phyloP scores from a whole-genome alignment of 2,113 vertebrate genomes.

The Alectura lathami region DNA sequence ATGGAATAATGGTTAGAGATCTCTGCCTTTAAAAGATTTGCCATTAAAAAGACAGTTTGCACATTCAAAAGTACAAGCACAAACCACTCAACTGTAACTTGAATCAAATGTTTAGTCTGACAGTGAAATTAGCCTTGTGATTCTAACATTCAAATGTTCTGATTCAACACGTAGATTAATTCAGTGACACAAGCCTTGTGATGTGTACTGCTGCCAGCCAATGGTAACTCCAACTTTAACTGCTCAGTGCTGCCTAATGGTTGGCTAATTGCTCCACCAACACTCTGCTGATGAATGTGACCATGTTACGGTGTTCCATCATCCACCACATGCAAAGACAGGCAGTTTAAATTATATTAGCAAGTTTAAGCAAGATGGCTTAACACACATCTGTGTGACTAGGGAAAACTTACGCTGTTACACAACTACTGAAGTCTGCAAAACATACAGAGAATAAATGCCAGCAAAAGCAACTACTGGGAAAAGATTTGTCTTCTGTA shows the following conservation, averaged over 20 bases:
- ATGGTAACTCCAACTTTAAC: background rate
- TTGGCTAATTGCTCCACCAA: background rate
- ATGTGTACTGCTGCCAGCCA: background rate
- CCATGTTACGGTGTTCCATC: background rate
- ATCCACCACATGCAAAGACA: background rate
- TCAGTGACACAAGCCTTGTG: background rate
- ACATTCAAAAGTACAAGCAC: background rate
- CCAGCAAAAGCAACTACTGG: background rate
- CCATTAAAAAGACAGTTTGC: background rate
- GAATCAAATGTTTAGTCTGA: background rate
- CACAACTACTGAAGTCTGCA: background rate
- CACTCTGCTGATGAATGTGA: background rate
- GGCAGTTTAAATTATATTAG: background rate
- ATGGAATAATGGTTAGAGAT: background rate
- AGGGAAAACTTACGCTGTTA: background rate
- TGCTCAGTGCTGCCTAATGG: background rate
- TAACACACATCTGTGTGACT: background rate
- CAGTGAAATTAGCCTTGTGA: background rate
- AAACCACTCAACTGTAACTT: background rate
- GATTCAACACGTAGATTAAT: constrained; percentile 19
- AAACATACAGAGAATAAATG: background rate
- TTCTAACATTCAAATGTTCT: background rate
- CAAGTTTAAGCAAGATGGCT: background rate
- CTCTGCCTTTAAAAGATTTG: background rate
- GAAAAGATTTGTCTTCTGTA: background rate